A percentile compares a stretch with the other conserved stretches of the same genome.
phyloP scores from a whole-genome alignment of 1,140 invertebrate species.

The Parasteatoda tepidariorum region DNA sequence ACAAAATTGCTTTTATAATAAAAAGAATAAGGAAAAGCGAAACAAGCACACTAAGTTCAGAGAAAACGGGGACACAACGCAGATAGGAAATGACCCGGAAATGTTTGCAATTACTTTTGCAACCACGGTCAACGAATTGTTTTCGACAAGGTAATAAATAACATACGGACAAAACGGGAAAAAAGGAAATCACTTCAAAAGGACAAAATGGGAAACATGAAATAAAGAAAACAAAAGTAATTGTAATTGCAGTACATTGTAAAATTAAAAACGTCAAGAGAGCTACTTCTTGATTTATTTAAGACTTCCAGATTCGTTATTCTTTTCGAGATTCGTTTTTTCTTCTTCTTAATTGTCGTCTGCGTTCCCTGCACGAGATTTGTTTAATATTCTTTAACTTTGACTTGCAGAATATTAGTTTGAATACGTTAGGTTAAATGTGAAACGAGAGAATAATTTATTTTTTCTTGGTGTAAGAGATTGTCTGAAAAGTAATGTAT shows the following conservation, averaged over 20 bases:
- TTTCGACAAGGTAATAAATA: slow-evolving; percentile 43
- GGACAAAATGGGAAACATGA: neutral
- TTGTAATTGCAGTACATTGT: slow-evolving; percentile 36
- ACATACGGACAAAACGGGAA: no score
- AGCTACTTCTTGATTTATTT: slow-evolving; percentile 28
- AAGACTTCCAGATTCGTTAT: neutral
- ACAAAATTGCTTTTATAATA: no score
- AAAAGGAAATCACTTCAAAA: no score
- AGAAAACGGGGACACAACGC: neutral
- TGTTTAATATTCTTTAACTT: slow-evolving; percentile 20
- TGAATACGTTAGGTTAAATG: no score
- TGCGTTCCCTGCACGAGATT: neutral
- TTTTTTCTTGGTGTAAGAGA: no score
- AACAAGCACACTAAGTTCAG: no score
- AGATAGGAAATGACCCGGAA: slow-evolving; percentile 33
- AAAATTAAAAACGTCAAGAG: slow-evolving; percentile 45
- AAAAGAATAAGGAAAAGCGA: no score
- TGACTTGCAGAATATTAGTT: no score
- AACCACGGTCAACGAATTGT: slow-evolving; percentile 16
- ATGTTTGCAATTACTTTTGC: slow-evolving; percentile 44
- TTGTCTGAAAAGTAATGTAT: no score
- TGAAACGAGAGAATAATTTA: no score
- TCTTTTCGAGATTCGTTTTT: no score
- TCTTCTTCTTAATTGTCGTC: no score
- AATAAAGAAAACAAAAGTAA: neutral